Conservation (phyloP, 92 coral and sea anemone species). For the Siderastrea radians region DNA sequence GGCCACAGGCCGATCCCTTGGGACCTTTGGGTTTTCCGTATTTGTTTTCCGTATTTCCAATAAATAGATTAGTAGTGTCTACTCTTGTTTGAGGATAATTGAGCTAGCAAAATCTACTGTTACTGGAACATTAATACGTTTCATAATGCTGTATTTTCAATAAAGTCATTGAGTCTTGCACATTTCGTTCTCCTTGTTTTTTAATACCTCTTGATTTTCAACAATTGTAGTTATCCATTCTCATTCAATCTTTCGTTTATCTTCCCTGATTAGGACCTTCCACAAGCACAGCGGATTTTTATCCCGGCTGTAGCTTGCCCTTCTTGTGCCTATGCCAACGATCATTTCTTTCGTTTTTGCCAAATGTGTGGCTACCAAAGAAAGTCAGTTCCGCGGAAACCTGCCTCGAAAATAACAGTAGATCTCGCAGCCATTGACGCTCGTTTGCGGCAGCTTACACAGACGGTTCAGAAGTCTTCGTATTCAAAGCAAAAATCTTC, state of each 20-base stretch:
- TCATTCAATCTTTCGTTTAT: conserved; percentile 4
- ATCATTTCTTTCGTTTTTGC: conserved; percentile 61
- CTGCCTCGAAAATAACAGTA: conserved; percentile 20
- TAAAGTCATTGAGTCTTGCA: no score
- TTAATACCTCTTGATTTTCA: background rate
- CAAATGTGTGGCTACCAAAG: conserved; percentile 68
- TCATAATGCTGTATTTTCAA: no score
- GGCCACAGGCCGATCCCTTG: no score
- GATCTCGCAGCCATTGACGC: conserved; percentile 52
- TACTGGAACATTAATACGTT: no score
- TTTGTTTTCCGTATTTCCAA: conserved; percentile 48
- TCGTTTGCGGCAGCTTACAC: conserved; percentile 44
- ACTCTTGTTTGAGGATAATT: background rate
- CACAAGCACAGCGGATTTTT: conserved; percentile 43
- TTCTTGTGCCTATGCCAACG: conserved; percentile 63
- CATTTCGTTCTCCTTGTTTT: no score
- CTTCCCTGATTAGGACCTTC: conserved; percentile 65
- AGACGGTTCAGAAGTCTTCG: conserved; percentile 23
- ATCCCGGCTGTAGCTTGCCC: conserved; percentile 63
- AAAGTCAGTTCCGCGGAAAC: conserved; percentile 24
- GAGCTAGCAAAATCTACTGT: no score
- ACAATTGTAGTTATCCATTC: conserved; percentile 16
- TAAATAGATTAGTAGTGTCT: conserved; percentile 13
- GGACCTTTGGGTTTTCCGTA: conserved; percentile 84
- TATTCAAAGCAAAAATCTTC: conserved; percentile 69